phyloP scores from a whole-genome alignment of 2,888 invertebrate genomes.

The Zaprionus bogoriensis region DNA sequence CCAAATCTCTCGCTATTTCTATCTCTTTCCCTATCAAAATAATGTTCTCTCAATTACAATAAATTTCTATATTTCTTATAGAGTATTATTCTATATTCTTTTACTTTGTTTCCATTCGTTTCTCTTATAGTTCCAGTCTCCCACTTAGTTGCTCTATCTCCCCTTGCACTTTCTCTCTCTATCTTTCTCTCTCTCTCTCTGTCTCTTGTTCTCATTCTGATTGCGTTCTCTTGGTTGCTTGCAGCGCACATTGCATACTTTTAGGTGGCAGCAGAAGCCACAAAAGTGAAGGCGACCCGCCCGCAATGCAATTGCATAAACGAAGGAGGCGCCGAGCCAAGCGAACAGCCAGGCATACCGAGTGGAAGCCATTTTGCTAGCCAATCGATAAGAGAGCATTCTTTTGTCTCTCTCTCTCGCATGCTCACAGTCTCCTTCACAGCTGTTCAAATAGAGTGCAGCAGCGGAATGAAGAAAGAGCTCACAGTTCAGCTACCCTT shows the following conservation, averaged over 20 bases:
- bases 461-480: too few relatives aligned
- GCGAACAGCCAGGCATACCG: background rate
- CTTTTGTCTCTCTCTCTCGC: background rate
- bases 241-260: conserved; percentile 61
- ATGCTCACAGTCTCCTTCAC: too few relatives aligned
- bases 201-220: background rate
- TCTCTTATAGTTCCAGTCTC: too few relatives aligned
- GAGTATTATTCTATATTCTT: too few relatives aligned
- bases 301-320: conserved; percentile 42
- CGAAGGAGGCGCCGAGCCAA: conserved; percentile 12
- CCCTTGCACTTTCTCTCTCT: background rate
- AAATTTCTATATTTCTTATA: too few relatives aligned
- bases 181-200: background rate
- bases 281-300: conserved; percentile 31
- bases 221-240: background rate
- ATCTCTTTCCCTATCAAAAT: too few relatives aligned
- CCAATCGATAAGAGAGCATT: conserved; percentile 20
- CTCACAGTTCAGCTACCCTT: too few relatives aligned
- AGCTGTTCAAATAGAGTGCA: too few relatives aligned
- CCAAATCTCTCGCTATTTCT: background rate
- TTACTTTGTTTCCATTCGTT: too few relatives aligned
- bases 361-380: conserved; percentile 32
- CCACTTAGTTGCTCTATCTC: too few relatives aligned
- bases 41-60: too few relatives aligned
- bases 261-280: conserved; percentile 59